Evolutionary conservation across 2,797 vertebrate genomes (phyloP).

Genomic region (Liasis olivaceus): DNA sequence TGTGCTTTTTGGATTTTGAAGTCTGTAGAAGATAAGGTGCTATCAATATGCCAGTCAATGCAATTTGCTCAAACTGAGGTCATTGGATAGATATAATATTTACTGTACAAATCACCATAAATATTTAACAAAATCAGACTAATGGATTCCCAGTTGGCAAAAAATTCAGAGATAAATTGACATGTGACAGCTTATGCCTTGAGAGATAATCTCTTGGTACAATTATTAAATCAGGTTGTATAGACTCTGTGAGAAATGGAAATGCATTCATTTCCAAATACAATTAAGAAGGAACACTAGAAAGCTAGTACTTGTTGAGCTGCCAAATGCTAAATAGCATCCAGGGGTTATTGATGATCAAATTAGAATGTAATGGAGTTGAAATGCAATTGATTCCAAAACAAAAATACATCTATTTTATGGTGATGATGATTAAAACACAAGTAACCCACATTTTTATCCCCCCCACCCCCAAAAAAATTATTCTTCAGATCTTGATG

Average conservation of each 20-base stretch:
- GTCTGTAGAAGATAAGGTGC: neutral
- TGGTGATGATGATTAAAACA: constrained; percentile 52
- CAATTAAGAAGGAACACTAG: constrained; percentile 58
- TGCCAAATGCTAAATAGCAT: constrained; percentile 63
- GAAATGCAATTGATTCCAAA: constrained; percentile 69
- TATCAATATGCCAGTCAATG: neutral
- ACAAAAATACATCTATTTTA: constrained; percentile 65
- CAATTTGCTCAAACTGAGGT: neutral
- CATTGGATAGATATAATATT: neutral
- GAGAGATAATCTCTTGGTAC: neutral
- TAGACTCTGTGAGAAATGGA: constrained; percentile 17
- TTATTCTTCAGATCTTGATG: neutral
- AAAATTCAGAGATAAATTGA: constrained; percentile 23
- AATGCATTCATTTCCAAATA: constrained; percentile 53
- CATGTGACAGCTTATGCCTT: constrained; percentile 2
- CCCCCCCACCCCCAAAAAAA: neutral
- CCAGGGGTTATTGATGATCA: constrained; percentile 65
- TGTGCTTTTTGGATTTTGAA: neutral
- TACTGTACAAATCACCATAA: constrained; percentile 34
- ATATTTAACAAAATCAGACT: constrained; percentile 29
- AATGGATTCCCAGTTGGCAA: constrained; percentile 27
- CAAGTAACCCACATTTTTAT: constrained; percentile 37
- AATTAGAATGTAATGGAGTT: constrained; percentile 69
- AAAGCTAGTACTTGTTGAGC: constrained; percentile 41
- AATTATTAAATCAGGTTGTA: neutral